Base-by-base conservation (phyloP, 1,140 invertebrate genomes). In the Zaprionus nigranus region DNA sequence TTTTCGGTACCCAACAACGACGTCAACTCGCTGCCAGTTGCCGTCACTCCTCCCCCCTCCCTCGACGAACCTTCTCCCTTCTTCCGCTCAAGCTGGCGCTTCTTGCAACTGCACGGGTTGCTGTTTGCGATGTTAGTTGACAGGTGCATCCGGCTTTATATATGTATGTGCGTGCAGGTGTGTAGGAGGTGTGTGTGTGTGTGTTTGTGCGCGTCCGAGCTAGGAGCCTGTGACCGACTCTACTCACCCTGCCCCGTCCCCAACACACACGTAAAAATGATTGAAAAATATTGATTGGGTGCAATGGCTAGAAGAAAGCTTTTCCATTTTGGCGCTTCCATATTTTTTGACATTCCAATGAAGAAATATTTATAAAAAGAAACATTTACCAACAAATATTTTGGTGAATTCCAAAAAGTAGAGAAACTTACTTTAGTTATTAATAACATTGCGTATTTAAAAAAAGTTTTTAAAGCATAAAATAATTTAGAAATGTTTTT, bases 231-330 rank as follows among this genome's bases (percentile, higher is more conserved):
- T 51, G 58, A 61, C 46, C 67, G 30, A 54, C 43, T 62, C 30
- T 20, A 30, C 24, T 46, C n/a, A 3, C 17, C 5, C 30, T 20
- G 53, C 26, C 53, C 40, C 17, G 20, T 54, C 59, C 11, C 59
- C n/a, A 73, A 73, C 68, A 62, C 68, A 62, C 64, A 60, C 69
- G 53, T 61, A 69, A 76, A 86, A 85, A 86, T 79, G 65, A 82
- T 82, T 87, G 83, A 77, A 86, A 86, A 87, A 66, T 82, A 87
- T 87, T 87, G 76, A 67, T 57, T 65, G 30, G 64, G 70, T 49
- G 38, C 34, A 61, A 51, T 36, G 17, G 36, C 28, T 70, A 61
- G 40, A 54, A 38, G 60, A 64, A 57, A 24, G 51, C 34, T 64
- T 64, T 40, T 38, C 64, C n/a, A 56, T 54, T 74, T 74, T 67